Percentiles rank a stretch among this genome's conserved stretches.
Conservation (phyloP, 2,888 invertebrate species). For the Pelosia muscerda region DNA sequence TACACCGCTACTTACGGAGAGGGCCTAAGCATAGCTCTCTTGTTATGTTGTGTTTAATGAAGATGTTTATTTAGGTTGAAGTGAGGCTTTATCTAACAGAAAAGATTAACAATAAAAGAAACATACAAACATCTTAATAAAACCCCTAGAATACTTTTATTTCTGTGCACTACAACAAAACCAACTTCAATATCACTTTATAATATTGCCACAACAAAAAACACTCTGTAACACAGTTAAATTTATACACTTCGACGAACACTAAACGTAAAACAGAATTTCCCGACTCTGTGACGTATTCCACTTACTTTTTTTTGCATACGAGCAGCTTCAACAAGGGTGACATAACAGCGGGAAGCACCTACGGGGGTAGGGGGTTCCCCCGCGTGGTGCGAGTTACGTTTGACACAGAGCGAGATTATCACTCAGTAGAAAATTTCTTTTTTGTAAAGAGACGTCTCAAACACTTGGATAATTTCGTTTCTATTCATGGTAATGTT, state of each 20-base stretch:
- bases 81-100: no score
- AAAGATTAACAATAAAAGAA: no score
- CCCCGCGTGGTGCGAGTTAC: background rate
- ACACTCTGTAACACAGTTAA: background rate
- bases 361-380: background rate
- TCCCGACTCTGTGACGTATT: constrained; percentile 13
- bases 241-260: constrained; percentile 6
- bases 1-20: no score
- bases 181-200: no score
- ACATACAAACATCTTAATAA: no score
- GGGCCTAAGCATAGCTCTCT: no score
- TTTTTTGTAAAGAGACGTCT: constrained; percentile 7
- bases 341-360: constrained; percentile 7
- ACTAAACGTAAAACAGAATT: constrained; percentile 15
- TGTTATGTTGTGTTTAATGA: no score
- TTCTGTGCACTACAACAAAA: no score
- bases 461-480: background rate
- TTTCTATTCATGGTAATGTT: background rate
- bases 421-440: constrained; percentile 18
- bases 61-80: no score
- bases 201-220: no score
- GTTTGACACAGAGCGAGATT: constrained; percentile 20
- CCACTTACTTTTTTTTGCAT: constrained; percentile 21
- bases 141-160: no score
- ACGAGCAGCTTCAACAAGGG: constrained; percentile 11